Conservation (phyloP, 30 jellyfish, hydroid and myxozoan species). For the Aurelia coerulea region DNA sequence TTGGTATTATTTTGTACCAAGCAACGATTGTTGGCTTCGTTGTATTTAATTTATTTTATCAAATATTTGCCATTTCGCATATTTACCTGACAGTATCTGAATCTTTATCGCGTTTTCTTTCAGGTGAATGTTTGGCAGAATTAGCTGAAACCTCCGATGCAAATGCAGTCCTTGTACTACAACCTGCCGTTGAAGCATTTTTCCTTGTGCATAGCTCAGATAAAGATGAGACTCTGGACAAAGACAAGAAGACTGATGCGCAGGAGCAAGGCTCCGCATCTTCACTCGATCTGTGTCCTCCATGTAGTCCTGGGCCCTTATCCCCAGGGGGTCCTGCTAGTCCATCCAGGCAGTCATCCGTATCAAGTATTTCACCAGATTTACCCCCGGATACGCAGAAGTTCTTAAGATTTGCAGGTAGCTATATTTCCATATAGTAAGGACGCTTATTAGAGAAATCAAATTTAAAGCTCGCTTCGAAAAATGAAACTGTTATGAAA, state of each 20-base stretch:
- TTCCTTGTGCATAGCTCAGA: constrained; percentile 96
- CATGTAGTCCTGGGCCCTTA: constrained; percentile 89
- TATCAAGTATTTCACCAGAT: constrained; percentile 62
- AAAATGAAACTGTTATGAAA: too few relatives aligned
- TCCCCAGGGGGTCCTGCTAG: constrained; percentile 90
- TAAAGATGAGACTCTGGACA: constrained; percentile 75
- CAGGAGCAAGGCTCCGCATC: constrained; percentile 43
- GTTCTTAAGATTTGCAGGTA: constrained; percentile 96
- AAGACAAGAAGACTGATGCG: constrained; percentile 46
- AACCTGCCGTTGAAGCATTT: constrained; percentile 98
- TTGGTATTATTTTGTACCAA: too few relatives aligned
- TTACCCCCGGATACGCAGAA: constrained; percentile 97
- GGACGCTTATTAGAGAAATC: too few relatives aligned
- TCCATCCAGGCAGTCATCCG: constrained; percentile 73
- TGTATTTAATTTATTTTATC: too few relatives aligned
- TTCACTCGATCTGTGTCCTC: constrained; percentile 80
- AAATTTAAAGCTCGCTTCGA: too few relatives aligned
- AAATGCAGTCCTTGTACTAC: constrained; percentile 95
- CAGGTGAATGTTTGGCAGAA: constrained; percentile 95
- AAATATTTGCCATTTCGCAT: too few relatives aligned
- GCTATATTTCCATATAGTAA: background rate
- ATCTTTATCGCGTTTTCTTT: background rate
- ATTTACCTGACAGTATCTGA: too few relatives aligned
- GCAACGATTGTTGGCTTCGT: too few relatives aligned
- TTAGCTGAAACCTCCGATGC: constrained; percentile 97